Percentiles rank a stretch among this genome's conserved stretches.
These are phyloP conservation scores for Cephus sareptanus DNA, from an alignment of 2,888 invertebrate species.

Conservation along the genomic window DNA sequence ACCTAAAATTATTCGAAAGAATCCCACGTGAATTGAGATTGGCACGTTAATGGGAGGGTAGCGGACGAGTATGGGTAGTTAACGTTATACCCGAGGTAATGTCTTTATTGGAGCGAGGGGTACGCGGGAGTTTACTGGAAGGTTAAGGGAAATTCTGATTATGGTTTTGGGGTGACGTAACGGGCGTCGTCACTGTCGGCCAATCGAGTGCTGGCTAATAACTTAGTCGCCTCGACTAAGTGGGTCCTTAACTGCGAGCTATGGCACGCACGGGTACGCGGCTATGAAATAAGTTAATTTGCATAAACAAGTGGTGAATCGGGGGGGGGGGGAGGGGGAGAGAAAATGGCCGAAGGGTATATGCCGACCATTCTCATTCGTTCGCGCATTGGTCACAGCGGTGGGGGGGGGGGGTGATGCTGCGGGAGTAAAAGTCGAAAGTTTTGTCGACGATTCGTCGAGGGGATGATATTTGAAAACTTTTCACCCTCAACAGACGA, in stretches of 20 bases:
- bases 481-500: constrained; percentile 3
- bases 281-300: not conserved
- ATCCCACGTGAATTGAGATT: not conserved
- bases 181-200: not conserved
- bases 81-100: not conserved
- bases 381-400: not conserved
- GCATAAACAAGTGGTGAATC: not conserved
- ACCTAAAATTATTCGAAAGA: not conserved
- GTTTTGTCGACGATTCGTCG: not conserved
- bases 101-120: not conserved
- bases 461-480: constrained; percentile 16
- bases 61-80: not conserved
- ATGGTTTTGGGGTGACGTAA: not conserved
- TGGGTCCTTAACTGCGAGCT: not conserved
- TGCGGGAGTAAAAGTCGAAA: not conserved
- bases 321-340: not conserved
- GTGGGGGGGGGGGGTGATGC: not conserved
- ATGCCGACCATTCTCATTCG: not conserved
- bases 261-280: not conserved
- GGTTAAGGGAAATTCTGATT: not conserved
- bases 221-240: not conserved
- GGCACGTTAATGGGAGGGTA: not conserved
- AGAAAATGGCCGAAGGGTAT: not conserved
- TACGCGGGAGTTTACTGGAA: not conserved
- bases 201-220: not conserved